Percentiles rank a stretch among this genome's conserved stretches.
Conservation (phyloP, 2,797 vertebrate species). For the Gobionotothen gibberifrons region DNA sequence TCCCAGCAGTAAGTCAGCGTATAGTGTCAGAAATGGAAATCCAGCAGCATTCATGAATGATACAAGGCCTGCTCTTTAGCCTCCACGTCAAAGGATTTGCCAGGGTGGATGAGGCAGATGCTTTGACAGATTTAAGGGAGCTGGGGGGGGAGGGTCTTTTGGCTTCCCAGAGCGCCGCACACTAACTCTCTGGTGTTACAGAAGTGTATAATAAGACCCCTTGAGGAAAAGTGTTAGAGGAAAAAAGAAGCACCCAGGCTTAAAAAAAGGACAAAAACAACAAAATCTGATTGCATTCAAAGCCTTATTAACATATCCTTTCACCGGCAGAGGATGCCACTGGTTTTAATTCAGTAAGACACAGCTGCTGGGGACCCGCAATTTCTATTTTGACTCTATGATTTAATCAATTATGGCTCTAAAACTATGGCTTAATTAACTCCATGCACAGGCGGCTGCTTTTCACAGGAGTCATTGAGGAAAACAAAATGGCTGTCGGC, state of each 20-base stretch:
- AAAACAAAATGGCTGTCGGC: slow-evolving; percentile 82
- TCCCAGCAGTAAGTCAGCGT: slow-evolving; percentile 72
- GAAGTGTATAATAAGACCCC: slow-evolving; percentile 88
- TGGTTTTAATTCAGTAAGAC: slow-evolving; percentile 78
- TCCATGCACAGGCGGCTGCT: slow-evolving; percentile 73
- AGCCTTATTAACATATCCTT: slow-evolving; percentile 82
- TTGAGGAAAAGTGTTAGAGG: slow-evolving; percentile 81
- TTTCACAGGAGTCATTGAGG: slow-evolving; percentile 69
- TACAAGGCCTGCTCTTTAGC: slow-evolving; percentile 81
- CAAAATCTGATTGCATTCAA: slow-evolving; percentile 81
- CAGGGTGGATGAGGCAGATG: slow-evolving; percentile 84
- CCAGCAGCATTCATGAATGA: slow-evolving; percentile 81
- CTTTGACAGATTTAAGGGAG: slow-evolving; percentile 85
- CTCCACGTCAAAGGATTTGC: slow-evolving; percentile 82
- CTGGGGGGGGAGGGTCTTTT: slow-evolving; percentile 73
- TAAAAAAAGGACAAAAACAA: slow-evolving; percentile 82
- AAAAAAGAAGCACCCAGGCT: slow-evolving; percentile 69
- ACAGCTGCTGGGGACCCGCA: slow-evolving; percentile 79
- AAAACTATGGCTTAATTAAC: slow-evolving; percentile 83
- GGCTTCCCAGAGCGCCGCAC: slow-evolving; percentile 75
- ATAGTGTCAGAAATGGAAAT: slow-evolving; percentile 85
- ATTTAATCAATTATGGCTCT: slow-evolving; percentile 83
- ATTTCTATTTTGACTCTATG: slow-evolving; percentile 82
- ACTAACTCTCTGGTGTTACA: slow-evolving; percentile 82
- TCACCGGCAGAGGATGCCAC: slow-evolving; percentile 79